A percentile compares a stretch with the other conserved stretches of the same genome.
Conservation (phyloP, 1,140 invertebrate genomes). For the Heliconius hewitsoni region DNA sequence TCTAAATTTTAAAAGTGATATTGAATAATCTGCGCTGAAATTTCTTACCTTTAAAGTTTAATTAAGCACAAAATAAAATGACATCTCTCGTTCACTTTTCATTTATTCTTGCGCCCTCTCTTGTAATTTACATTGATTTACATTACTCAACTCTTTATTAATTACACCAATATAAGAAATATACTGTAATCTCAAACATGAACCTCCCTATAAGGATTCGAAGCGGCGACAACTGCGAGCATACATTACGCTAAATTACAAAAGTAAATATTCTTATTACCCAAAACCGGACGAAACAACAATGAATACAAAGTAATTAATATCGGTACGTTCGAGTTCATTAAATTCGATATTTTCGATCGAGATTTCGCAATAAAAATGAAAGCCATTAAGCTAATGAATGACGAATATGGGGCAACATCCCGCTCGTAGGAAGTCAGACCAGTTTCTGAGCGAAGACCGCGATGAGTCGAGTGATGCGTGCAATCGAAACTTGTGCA, state of each 20-base stretch:
- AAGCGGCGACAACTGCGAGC: neutral
- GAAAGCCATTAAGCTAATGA: constrained; percentile 69
- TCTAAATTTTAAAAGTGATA: too few species aligned
- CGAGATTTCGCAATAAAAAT: constrained; percentile 66
- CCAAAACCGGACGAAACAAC: neutral
- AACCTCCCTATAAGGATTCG: neutral
- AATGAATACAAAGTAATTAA: constrained; percentile 22
- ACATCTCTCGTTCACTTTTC: too few species aligned
- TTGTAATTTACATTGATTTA: neutral
- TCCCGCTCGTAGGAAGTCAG: constrained; percentile 71
- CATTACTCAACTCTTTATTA: neutral
- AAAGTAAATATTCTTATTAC: constrained; percentile 18
- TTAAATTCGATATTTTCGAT: constrained; percentile 41
- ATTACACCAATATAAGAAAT: neutral
- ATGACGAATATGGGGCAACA: constrained; percentile 73
- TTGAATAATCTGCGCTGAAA: too few species aligned
- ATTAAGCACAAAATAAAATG: too few species aligned
- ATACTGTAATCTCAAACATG: neutral
- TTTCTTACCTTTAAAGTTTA: too few species aligned
- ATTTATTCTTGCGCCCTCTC: too few species aligned
- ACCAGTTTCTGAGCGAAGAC: constrained; percentile 70
- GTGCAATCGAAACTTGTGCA: constrained; percentile 22
- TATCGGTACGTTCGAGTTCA: constrained; percentile 14
- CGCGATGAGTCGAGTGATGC: constrained; percentile 58
- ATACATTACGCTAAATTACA: neutral